Evolutionary conservation across 1,140 invertebrate genomes (phyloP), one percentile per base, ranked within the genome.

Genomic region (Antheraea pernyi): DNA sequence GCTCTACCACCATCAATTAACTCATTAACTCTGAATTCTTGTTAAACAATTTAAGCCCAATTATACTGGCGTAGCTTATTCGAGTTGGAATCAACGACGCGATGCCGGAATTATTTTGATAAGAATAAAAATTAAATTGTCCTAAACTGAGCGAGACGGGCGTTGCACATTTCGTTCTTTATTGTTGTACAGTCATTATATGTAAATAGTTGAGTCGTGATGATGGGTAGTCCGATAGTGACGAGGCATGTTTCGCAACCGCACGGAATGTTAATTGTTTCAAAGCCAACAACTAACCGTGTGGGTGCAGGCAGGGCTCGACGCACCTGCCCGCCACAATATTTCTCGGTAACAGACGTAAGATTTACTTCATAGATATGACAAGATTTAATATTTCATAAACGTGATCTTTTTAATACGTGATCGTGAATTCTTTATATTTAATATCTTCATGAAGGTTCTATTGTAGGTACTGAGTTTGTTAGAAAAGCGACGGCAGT

Each of bases 171-270:
- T 86, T 84, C 72, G 83, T 89, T 85, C 11, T 53, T 53, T 89
- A 86, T 86, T 86, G 88, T 89, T 89, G 83, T 84, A 88, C 85
- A 88, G 84, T 91, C 86, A 91, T 91, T 91, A 91, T 89, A 89
- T 91, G 89, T 91, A 91, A 91, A 91, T 91, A 78, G 88, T 84
- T 71, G 68, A 84, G 84, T 91, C 89, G 89, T 91, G 89, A 86
- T 86, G 89, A 91, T 91, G 82, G 81, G 72, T 72, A 69, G 76
- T 75, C 75, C 75, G 89, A 91, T 91, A 89, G 85, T 89, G 88
- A 89, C 87, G 83, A 83, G 76, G 83, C 85, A 86, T 86, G 89
- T 92, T 89, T 89, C 82, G 89, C 86, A 87, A 91, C 75, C 77
- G 78, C 80, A 81, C 78, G 81, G 87, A 83, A 89, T 88, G 86